A percentile compares a stretch with the other conserved stretches of the same genome.
phyloP scores from a whole-genome alignment of 2,888 invertebrate genomes.

The Ophion slaviceki region DNA sequence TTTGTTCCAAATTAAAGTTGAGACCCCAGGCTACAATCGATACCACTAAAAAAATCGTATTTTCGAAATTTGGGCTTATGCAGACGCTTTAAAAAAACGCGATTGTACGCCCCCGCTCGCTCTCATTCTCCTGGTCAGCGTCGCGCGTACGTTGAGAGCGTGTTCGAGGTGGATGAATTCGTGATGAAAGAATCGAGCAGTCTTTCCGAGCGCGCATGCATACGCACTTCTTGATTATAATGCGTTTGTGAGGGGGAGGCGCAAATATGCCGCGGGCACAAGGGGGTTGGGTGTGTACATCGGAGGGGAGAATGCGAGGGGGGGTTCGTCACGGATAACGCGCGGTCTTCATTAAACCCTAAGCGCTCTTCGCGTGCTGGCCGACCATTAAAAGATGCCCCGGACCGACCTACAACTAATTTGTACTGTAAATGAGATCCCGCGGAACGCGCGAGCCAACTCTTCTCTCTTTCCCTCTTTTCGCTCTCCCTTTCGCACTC shows the following conservation, averaged over 20 bases:
- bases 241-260: slow-evolving; percentile 24
- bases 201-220: neutral
- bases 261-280: slow-evolving; percentile 40
- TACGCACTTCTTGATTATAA: slow-evolving; percentile 14
- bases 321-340: slow-evolving; percentile 81
- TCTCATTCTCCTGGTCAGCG: neutral
- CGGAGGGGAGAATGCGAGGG: slow-evolving; percentile 45
- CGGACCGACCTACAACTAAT: slow-evolving; percentile 80
- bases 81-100: no score
- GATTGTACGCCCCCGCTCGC: neutral
- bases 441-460: slow-evolving; percentile 71
- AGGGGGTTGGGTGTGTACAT: slow-evolving; percentile 3
- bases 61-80: no score
- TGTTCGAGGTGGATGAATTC: neutral
- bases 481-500: slow-evolving; percentile 14
- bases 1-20: no score
- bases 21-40: no score
- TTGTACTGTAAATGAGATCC: slow-evolving; percentile 82
- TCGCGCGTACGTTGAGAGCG: neutral
- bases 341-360: slow-evolving; percentile 81
- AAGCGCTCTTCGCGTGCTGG: slow-evolving; percentile 79
- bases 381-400: slow-evolving; percentile 78
- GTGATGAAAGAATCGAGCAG: neutral
- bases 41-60: no score
- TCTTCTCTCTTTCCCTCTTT: slow-evolving; percentile 29